Conservation (phyloP, 2,113 vertebrate genomes). For the Ahaetulla prasina region DNA sequence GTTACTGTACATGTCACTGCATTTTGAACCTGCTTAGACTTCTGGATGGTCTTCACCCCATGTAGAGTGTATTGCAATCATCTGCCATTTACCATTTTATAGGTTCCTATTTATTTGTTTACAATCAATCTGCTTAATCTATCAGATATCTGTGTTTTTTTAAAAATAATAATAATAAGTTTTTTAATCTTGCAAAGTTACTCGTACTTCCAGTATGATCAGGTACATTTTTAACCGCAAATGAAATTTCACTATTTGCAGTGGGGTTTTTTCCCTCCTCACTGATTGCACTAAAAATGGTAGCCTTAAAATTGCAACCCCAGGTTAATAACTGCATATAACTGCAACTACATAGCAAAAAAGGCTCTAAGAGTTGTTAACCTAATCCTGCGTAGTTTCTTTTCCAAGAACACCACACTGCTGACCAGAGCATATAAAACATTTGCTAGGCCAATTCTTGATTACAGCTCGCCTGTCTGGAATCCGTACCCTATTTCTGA, state of each 20-base stretch:
- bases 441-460: too few species aligned
- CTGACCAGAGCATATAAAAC: too few species aligned
- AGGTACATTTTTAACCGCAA: neutral
- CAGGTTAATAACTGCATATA: neutral
- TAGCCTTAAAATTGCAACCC: neutral
- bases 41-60: neutral
- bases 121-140: neutral
- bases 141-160: neutral
- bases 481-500: too few species aligned
- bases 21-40: neutral
- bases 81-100: neutral
- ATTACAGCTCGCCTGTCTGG: too few species aligned
- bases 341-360: too few species aligned
- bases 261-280: too few species aligned
- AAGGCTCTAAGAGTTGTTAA: too few species aligned
- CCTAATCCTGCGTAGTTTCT: too few species aligned
- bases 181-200: neutral
- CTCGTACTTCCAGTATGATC: neutral
- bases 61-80: neutral
- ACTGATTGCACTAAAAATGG: too few species aligned
- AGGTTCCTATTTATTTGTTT: neutral
- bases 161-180: neutral
- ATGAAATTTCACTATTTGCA: neutral
- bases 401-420: too few species aligned
- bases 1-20: neutral